Conservation (phyloP, 2,113 vertebrate species). For the Aplodontia rufa region DNA sequence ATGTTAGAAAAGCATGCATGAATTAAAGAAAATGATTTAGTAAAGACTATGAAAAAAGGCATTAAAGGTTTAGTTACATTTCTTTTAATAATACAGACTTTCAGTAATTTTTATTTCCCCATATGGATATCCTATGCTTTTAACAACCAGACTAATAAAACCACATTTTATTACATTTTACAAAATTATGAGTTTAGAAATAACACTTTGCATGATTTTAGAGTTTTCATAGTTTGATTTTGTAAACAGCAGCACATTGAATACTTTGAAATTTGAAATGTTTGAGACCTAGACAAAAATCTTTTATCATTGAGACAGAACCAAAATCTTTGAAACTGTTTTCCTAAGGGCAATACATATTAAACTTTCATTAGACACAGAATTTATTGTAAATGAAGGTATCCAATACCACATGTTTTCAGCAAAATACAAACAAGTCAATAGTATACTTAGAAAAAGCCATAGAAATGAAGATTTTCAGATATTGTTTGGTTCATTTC, state of each 20-base stretch:
- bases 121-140: neutral
- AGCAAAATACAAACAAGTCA: neutral
- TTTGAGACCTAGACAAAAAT: neutral
- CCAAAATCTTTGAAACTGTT: neutral
- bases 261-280: neutral
- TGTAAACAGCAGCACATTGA: neutral
- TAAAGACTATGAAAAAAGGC: neutral
- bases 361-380: neutral
- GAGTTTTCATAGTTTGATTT: constrained; percentile 9
- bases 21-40: constrained; percentile 18
- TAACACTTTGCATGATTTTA: neutral
- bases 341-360: neutral
- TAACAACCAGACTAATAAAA: neutral
- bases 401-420: neutral
- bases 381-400: neutral
- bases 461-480: constrained; percentile 10
- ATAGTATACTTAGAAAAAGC: neutral
- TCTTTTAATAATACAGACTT: neutral
- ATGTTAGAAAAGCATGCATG: neutral
- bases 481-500: neutral
- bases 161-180: neutral
- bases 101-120: neutral
- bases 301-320: neutral
- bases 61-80: neutral
- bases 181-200: neutral